Base-by-base conservation (phyloP, 2,888 invertebrate species). In the Sinohyriopsis cumingii region DNA sequence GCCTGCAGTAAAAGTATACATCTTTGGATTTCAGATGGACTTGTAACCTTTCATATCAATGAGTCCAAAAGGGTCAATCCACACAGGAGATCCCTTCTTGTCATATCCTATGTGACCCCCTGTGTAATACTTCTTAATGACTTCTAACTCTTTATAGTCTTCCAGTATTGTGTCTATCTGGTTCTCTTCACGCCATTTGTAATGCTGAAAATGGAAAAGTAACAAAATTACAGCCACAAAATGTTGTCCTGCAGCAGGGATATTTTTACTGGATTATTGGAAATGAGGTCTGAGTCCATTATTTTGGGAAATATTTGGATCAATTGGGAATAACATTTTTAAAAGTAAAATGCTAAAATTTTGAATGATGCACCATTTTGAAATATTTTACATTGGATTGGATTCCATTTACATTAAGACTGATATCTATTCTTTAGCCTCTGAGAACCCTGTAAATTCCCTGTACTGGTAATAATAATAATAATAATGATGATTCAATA, bases 71-170 rank as follows among this genome's bases (percentile, higher is more conserved):
- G 95, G 95, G 55, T 96, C 92, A 19, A 96, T 92, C 82, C 95
- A 93, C 22, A 96, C 94, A 93, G 91, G 74, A 86, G 94, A 93
- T 22, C 95, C 96, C 78, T 95, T 95, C 81, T 94, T 95, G 87
- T 97, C 96, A 80, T 92, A 94, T 1, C 97, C 97, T 67, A 93
- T 91, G 19, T 93, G 91, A 59, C 97, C 97, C 68, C 94, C 94
- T 0, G 96, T 95, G 83, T 94, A 93, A 90, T 95, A 94, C 66
- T 93, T 93, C 28, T 91, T 90, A 18, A 97, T 88, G 24, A 89
- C 89, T 65, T 89, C 89, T 12, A 88, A 87, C 5, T 83, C 75
- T 45, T 83, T 69, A 75, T 81, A 89, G 33, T 85, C 82, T 57
- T 86, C 81, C 25, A 87, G 69, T 53, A 90, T 84, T 19, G 77